Evolutionary conservation across 2,113 vertebrate species (phyloP).

Genomic region (Ailuropoda melanoleuca): DNA sequence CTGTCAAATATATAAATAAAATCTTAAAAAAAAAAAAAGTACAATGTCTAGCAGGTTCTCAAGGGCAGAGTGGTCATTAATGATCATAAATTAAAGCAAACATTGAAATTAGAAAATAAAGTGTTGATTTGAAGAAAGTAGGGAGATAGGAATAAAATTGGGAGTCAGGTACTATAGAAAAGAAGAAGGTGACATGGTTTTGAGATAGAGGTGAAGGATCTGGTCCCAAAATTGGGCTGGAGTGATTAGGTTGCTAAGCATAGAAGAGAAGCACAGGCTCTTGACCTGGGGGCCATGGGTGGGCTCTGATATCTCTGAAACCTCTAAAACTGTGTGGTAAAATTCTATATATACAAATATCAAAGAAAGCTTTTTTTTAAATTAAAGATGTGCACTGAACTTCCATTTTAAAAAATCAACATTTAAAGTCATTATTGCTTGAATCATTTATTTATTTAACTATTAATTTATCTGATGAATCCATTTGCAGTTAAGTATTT

Average conservation of each 20-base stretch:
- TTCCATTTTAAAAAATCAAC: neutral
- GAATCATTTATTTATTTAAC: neutral
- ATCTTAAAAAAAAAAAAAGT: neutral
- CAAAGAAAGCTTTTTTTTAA: neutral
- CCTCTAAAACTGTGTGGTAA: neutral
- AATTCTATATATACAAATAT: neutral
- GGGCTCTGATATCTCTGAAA: neutral
- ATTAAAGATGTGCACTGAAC: neutral
- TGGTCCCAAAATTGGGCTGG: neutral
- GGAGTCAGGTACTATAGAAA: neutral
- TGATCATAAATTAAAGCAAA: neutral
- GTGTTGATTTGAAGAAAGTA: neutral
- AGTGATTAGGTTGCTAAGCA: neutral
- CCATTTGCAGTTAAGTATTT: neutral
- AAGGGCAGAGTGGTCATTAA: neutral
- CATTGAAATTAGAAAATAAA: conserved; percentile 24
- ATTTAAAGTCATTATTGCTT: neutral
- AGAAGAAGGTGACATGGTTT: neutral
- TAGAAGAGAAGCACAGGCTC: neutral
- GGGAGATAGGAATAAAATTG: neutral
- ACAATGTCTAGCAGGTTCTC: neutral
- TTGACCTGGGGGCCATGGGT: neutral
- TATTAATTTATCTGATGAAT: neutral
- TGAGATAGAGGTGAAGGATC: neutral
- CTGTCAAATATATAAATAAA: too few species aligned